Base-by-base conservation (phyloP, 2,888 invertebrate species). In the Dorcus hopei region DNA sequence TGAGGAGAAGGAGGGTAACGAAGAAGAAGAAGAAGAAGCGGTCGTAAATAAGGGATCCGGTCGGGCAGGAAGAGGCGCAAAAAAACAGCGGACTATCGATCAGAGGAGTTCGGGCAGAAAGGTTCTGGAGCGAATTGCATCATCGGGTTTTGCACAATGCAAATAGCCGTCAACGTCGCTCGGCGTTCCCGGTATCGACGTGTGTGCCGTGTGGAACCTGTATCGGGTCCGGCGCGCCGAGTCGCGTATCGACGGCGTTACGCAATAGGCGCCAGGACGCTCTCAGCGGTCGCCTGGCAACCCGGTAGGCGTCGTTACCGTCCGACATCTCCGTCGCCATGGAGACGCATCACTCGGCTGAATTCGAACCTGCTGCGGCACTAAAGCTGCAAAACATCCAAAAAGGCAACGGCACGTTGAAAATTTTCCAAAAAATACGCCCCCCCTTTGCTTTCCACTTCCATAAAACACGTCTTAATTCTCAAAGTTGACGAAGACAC, bases 261-360 rank as follows among this genome's bases (percentile, higher is more conserved):
- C 67, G 68, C 70, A 69, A 68, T 67, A 62, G 76, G 74, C 72
- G 74, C 74, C 74, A 68, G 71, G 72, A 71, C 73, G 71, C 74
- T 72, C 70, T 70, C 68, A 65, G 48, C 61, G 64, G 73, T 71
- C 62, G 66, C 72, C 64, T 65, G 68, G 73, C 72, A 71, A 73
- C 74, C 26, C 67, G 63, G 69, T 66, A 69, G 70, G 70, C 69
- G 72, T 71, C 65, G 65, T 65, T 66, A 67, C 66, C 63, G 63
- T 63, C 63, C 73, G 68, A 68, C 70, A 72, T 72, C 73, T 73
- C 67, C 68, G 75, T 74, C 69, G 67, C 72, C 70, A 71, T 70
- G 72, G 74, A 67, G 71, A 75, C 72, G 74, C 72, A 71, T 68
- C 66, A 54, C 47, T 59, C 53, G 9, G 49, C 16, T 48, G 19